Conservation (phyloP, 2,888 invertebrate genomes). For the Noctua fimbriata region DNA sequence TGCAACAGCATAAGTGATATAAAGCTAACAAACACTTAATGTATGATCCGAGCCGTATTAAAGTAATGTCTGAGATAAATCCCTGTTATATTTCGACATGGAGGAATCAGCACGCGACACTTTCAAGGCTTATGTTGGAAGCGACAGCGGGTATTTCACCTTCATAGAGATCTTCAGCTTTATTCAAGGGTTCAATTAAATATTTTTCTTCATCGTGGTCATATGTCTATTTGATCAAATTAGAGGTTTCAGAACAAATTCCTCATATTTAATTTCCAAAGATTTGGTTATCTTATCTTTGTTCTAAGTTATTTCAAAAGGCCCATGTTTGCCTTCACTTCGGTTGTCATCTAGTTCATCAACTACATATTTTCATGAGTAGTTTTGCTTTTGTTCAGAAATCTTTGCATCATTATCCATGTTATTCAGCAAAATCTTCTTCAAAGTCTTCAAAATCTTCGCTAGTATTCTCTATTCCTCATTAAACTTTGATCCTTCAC, state of each 20-base stretch:
- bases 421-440: not conserved
- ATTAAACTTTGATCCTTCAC: not conserved
- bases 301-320: not conserved
- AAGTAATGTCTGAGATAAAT: conserved; percentile 74
- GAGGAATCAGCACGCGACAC: conserved; percentile 80
- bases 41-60: conserved; percentile 65
- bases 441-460: not conserved
- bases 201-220: not conserved
- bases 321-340: too few relatives aligned
- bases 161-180: not conserved
- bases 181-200: not conserved
- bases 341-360: not conserved
- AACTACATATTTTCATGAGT: not conserved
- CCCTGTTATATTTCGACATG: conserved; percentile 78
- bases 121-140: conserved; percentile 49
- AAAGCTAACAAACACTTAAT: conserved; percentile 67
- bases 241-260: not conserved
- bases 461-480: too few relatives aligned
- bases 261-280: not conserved
- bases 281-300: not conserved
- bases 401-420: not conserved
- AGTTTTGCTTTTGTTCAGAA: not conserved
- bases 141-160: conserved; percentile 53
- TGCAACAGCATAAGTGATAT: conserved; percentile 67
- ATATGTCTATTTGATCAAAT: not conserved